Evolutionary conservation across 2,888 invertebrate species (phyloP), one percentile per base, ranked within the genome.

Genomic region (Aphodius granarius): DNA sequence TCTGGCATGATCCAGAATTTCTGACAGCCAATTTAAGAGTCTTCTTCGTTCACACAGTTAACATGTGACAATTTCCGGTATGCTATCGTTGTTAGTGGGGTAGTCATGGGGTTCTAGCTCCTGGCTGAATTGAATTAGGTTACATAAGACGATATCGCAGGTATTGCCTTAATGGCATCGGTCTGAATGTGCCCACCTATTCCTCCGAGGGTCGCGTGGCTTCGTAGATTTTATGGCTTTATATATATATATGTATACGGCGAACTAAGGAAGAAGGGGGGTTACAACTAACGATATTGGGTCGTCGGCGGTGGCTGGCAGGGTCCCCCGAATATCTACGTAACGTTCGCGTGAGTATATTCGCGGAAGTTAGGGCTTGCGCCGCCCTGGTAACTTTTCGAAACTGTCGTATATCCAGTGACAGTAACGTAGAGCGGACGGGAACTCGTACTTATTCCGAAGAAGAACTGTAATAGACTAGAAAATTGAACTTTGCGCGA

Each of bases 371-470:
- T 18, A 66, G 21, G 68, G 20, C 68, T 68, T 20, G 68, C 20
- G 66, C 19, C 6, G 9, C 9, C n/a, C 68, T 5, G 68, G 68
- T 20, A 68, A 68, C 19, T 68, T 68, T 68, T 20, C 18, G 73
- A 66, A 73, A 73, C 23, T 66, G 73, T 73, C 73, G 73, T 73
- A 73, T 73, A 66, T 73, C 66, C 66, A 43, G 73, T 73, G 68
- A 68, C 21, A 62, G 66, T 73, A 72, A 72, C 63, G 73, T 65
- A 20, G 66, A 43, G 66, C 73, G 73, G 17, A 65, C n/a, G n/a
- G 66, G 66, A 19, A 22, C 22, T 23, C 73, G 66, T 66, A 21
- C 66, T 73, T 66, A 65, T 73, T 22, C 66, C 43, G 66, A 66
- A 73, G 68, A 68, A 68, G 63, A 74, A 71, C 71, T 63, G 62